These are phyloP conservation scores for Argyresthia goedartella DNA, from an alignment of 2,888 invertebrate genomes.

Conservation along the genomic window DNA sequence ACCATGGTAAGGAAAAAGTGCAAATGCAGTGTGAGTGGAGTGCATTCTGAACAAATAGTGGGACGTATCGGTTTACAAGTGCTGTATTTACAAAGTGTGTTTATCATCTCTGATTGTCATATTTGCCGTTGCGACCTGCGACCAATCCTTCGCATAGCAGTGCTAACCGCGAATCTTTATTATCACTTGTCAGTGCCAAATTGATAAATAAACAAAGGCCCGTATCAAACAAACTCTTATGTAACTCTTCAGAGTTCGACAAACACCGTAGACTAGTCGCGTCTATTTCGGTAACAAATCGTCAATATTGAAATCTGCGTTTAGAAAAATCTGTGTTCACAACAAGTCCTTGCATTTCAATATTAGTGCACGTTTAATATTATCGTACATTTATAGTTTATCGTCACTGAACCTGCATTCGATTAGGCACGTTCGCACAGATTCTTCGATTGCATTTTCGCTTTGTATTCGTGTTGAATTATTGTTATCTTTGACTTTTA, in stretches of 20 bases:
- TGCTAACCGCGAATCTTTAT: background rate
- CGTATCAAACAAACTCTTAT: background rate
- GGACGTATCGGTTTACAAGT: conserved; percentile 31
- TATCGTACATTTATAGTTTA: background rate
- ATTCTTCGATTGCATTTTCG: background rate
- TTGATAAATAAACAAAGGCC: background rate
- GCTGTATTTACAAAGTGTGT: conserved; percentile 14
- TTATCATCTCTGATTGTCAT: background rate
- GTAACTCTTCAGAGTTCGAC: background rate
- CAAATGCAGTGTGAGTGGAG: conserved; percentile 37
- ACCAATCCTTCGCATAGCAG: background rate
- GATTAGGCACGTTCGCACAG: background rate
- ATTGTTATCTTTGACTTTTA: background rate
- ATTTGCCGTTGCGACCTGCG: background rate
- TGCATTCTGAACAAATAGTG: conserved; percentile 7
- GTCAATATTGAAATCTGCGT: background rate
- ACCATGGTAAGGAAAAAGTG: conserved; percentile 58
- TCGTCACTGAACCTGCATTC: background rate
- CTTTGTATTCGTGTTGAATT: background rate
- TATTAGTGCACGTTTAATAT: background rate
- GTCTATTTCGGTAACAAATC: background rate
- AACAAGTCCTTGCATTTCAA: too few species aligned
- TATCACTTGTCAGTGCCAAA: background rate
- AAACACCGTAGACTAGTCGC: background rate
- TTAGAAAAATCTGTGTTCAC: background rate